Evolutionary conservation across 2,888 invertebrate species (phyloP).

Genomic region (Steromphala cineraria): DNA sequence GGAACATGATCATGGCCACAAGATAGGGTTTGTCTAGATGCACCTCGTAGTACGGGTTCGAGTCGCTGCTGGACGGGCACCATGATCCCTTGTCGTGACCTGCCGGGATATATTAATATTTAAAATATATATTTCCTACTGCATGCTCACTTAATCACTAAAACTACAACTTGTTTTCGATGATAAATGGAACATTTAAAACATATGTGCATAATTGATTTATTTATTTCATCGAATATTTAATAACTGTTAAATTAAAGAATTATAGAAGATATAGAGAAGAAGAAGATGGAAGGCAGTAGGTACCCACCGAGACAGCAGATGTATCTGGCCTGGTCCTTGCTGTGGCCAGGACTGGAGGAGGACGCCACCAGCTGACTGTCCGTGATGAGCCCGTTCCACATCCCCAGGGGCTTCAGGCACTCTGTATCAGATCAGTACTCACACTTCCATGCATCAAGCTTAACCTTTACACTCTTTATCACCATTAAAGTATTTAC

Average conservation of each 20-base stretch:
- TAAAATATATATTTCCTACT: no score
- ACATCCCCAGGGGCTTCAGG: slow-evolving; percentile 11
- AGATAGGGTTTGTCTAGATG: slow-evolving; percentile 44
- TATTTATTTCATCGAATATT: no score
- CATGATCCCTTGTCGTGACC: slow-evolving; percentile 45
- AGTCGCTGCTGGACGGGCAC: slow-evolving; percentile 48
- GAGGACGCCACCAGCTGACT: neutral
- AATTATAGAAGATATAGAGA: neutral
- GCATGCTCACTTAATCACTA: no score
- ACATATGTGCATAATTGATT: no score
- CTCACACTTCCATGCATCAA: no score
- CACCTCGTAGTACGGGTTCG: slow-evolving; percentile 46
- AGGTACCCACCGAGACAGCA: neutral
- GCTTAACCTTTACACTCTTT: no score
- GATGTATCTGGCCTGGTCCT: neutral
- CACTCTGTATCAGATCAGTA: neutral
- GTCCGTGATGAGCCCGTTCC: slow-evolving; percentile 7
- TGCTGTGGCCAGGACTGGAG: neutral
- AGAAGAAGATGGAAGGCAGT: neutral
- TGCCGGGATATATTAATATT: no score
- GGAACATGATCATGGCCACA: slow-evolving; percentile 43
- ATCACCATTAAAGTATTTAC: no score
- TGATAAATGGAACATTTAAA: no score
- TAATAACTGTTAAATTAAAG: neutral
- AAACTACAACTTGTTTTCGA: no score